These are phyloP conservation scores for Erpobdella octoculata DNA, from an alignment of 2,888 invertebrate species.

Conservation along the genomic window DNA sequence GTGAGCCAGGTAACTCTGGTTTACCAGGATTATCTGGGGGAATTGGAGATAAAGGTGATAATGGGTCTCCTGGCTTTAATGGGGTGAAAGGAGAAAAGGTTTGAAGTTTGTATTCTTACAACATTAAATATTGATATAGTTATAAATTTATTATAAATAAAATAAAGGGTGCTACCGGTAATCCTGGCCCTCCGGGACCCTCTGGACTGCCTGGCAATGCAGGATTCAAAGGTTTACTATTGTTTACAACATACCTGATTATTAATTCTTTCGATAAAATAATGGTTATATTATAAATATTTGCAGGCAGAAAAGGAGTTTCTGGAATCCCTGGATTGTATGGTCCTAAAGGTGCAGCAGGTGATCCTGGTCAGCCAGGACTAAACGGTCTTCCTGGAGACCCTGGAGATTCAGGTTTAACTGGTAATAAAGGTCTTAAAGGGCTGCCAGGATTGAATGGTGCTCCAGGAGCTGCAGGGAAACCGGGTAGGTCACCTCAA, in stretches of 20 bases:
- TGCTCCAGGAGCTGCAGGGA: too few species aligned
- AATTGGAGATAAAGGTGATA: slow-evolving; percentile 39
- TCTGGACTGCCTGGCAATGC: background rate
- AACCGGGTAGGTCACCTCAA: too few species aligned
- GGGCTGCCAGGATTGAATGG: too few species aligned
- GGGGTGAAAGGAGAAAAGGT: slow-evolving; percentile 21
- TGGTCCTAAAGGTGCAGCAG: background rate
- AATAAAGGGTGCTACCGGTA: slow-evolving; percentile 65
- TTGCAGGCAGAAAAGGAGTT: slow-evolving; percentile 52
- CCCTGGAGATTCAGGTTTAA: background rate
- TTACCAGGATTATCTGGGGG: slow-evolving; percentile 13
- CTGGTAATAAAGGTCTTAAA: too few species aligned
- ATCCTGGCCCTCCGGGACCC: slow-evolving; percentile 25
- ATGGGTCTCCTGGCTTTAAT: slow-evolving; percentile 41
- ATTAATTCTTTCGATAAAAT: background rate
- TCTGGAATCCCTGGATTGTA: background rate
- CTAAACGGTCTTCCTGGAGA: background rate
- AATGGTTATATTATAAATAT: background rate
- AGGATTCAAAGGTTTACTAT: background rate
- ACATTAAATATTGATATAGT: background rate
- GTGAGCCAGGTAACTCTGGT: slow-evolving; percentile 31
- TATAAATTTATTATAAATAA: background rate
- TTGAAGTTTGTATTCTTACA: background rate
- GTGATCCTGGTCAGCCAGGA: slow-evolving; percentile 3
- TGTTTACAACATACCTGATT: background rate